Base-by-base conservation (phyloP, 1,140 invertebrate genomes). In the Varroa destructor region DNA sequence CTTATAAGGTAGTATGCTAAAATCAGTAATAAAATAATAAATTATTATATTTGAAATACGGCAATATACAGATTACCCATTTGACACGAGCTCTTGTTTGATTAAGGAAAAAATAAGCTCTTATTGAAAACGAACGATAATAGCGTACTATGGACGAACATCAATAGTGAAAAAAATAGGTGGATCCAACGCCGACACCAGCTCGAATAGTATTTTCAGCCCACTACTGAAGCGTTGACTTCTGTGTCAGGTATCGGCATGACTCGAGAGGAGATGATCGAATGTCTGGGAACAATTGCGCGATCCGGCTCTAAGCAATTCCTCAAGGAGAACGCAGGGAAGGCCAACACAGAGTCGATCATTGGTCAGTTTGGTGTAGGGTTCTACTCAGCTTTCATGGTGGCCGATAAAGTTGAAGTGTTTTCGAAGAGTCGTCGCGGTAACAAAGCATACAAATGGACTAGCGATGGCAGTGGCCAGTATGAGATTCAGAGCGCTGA, bases 361-460 rank as follows among this genome's bases (percentile, higher is more conserved):
- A 97, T 97, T 80, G 95, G 94, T 4, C 93, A 97, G 78, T 98
- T 98, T 84, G 95, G 94, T 74, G 95, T 98, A 14, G 95, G 95
- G 8, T 98, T 98, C 79, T 98, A 97, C 78, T 96, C 93, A 56
- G 86, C 89, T 0, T 97, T 97, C 79, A 97, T 97, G 89, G 93
- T 97, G 0, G 91, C 91, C 71, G 87, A 96, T 75, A 89, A 88
- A 79, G 90, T 97, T 14, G 90, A 94, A 78, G 93, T 98, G 0
- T 95, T 83, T 77, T 91, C 93, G 5, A 84, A 84, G 76, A 84
- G 84, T 72, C 76, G 80, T 0, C 82, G 83, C n/a, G 43, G 67
- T 51, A 73, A 75, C 0, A 80, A 83, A 14, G 90, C 89, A 14
- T 86, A 88, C 75, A 86, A 87, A 76, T 97, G 93, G 93, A 81